Base-by-base conservation (phyloP, 2,797 vertebrate species). In the Micromesistius poutassou region DNA sequence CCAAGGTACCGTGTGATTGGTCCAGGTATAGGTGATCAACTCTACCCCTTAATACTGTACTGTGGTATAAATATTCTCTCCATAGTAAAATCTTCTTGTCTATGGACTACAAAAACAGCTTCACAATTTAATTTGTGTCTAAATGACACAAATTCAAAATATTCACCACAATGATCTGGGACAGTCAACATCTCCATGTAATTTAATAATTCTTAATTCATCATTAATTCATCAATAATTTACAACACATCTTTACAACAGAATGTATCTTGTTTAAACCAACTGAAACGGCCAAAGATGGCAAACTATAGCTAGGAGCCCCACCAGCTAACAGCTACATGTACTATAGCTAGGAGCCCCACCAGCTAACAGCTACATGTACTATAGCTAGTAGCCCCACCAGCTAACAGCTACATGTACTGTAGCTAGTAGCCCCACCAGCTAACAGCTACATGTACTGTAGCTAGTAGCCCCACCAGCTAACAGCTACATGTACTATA, bases 21-120 rank as follows among this genome's bases (percentile, higher is more conserved):
- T 46, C 75, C 73, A 74, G 25, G 35, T 71, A 38, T 30, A 36
- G 31, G 36, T 38, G 36, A 38, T n/a, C 16, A n/a, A 16, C 50
- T 71, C 70, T 33, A 71, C 31, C 70, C 70, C 70, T 31, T 71
- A 71, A 31, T 71, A 71, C 70, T 31, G 70, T 30, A 30, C 28
- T 30, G 70, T 16, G 28, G 31, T 71, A 71, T 33, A 71, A 33
- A 71, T 30, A 71, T 30, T 71, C 70, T 71, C 70, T 71, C 70
- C 70, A 71, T 71, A 7, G 70, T 71, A 71, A 71, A 30, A 33
- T 31, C 30, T 5, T 71, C 12, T 71, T 71, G n/a, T 68, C 25
- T 68, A 68, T 68, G n/a, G 62, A 68, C 62, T 68, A 68, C 62
- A 71, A 71, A 71, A 71, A 71, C 70, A 31, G 70, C 8, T 68